Percentiles rank a stretch among this genome's conserved stretches.
Conservation (phyloP, 2,888 invertebrate species). For the Heliothis peltigera region DNA sequence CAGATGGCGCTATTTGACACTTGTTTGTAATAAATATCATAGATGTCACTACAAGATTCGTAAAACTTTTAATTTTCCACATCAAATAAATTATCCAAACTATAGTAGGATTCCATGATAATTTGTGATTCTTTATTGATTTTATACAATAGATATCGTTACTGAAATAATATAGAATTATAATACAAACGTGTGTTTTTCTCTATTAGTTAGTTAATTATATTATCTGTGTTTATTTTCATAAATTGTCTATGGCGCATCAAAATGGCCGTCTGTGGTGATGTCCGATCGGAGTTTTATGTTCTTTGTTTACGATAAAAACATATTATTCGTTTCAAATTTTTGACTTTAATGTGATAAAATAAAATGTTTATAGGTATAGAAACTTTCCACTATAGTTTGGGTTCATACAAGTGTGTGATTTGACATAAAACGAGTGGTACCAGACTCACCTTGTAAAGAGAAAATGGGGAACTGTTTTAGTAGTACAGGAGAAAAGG, state of each 20-base stretch:
- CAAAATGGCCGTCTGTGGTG: conserved; percentile 88
- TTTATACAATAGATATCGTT: not conserved
- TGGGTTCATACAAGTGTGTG: conserved; percentile 85
- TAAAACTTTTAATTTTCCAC: not conserved
- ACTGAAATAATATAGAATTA: not conserved
- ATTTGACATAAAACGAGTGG: conserved; percentile 87
- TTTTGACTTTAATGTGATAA: conserved; percentile 82
- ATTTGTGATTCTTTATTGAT: not conserved
- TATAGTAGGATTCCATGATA: not conserved
- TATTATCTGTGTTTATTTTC: conserved; percentile 49
- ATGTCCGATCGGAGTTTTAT: conserved; percentile 85
- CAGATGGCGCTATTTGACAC: too few relatives aligned
- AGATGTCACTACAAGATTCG: too few relatives aligned
- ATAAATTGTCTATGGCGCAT: conserved; percentile 81
- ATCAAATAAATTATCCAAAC: not conserved
- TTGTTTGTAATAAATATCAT: too few relatives aligned
- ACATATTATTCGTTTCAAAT: conserved; percentile 76
- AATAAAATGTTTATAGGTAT: conserved; percentile 87
- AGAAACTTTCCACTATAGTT: conserved; percentile 82
- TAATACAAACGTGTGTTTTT: not conserved
- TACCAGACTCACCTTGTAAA: conserved; percentile 89
- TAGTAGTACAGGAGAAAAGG: conserved; percentile 93
- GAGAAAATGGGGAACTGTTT: conserved; percentile 96
- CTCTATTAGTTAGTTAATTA: conserved; percentile 27
- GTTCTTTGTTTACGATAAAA: conserved; percentile 89